phyloP scores from a whole-genome alignment of 2,113 vertebrate species.

The Ariopsis seemanni region DNA sequence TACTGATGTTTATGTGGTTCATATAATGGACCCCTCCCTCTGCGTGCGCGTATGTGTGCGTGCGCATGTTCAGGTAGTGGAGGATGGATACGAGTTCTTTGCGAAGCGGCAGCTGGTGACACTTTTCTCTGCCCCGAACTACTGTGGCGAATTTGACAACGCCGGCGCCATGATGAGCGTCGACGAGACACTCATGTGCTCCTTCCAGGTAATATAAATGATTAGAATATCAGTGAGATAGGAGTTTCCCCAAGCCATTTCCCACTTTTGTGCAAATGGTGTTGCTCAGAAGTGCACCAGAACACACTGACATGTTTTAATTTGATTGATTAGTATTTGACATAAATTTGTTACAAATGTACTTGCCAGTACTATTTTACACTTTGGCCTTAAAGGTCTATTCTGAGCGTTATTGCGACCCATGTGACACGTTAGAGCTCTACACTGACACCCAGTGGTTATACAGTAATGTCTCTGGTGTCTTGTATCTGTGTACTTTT shows the following conservation, averaged over 20 bases:
- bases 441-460: neutral
- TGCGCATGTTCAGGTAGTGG: slow-evolving; percentile 80
- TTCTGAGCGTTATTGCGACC: neutral
- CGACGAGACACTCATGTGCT: slow-evolving; percentile 95
- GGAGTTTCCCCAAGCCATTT: neutral
- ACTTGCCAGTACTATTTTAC: neutral
- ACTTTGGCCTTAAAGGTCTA: neutral
- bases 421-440: neutral
- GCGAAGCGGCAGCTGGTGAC: slow-evolving; percentile 96
- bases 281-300: neutral
- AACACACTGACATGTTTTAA: neutral
- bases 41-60: too few species aligned
- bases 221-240: neutral
- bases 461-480: neutral
- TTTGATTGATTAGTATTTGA: too few species aligned
- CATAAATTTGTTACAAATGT: neutral
- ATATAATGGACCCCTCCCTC: neutral
- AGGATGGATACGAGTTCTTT: slow-evolving; percentile 96
- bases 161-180: slow-evolving; percentile 98
- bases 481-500: neutral
- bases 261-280: neutral
- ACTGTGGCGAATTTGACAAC: slow-evolving; percentile 96
- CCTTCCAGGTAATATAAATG: slow-evolving; percentile 83
- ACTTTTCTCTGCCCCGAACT: slow-evolving; percentile 95
- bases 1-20: neutral